Conservation (phyloP, 2,113 vertebrate species). For the Antennarius striatus region DNA sequence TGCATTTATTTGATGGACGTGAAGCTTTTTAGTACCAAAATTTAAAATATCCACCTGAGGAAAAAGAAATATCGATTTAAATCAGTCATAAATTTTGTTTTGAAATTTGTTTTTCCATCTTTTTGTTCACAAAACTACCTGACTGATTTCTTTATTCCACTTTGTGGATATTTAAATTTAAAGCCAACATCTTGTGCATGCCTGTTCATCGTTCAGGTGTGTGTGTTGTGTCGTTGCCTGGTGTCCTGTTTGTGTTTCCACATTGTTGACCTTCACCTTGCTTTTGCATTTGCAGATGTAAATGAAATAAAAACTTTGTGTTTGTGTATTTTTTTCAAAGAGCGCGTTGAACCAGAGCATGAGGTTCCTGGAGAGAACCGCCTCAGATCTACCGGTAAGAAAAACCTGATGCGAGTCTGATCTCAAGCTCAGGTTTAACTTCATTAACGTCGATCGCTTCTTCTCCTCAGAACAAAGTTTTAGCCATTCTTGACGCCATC, state of each 20-base stretch:
- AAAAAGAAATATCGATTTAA: background rate
- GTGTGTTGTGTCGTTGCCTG: background rate
- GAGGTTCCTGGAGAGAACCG: slow-evolving; percentile 81
- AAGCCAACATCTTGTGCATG: slow-evolving; percentile 53
- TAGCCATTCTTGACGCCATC: slow-evolving; percentile 76
- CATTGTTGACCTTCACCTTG: too few species aligned
- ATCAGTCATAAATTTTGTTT: too few species aligned
- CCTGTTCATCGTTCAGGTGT: slow-evolving; percentile 4
- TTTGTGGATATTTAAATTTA: slow-evolving; percentile 53
- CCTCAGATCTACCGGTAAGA: slow-evolving; percentile 84
- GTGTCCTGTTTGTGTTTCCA: slow-evolving; percentile 18
- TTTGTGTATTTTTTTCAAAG: slow-evolving; percentile 58
- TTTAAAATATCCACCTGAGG: slow-evolving; percentile 39
- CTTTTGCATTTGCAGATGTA: too few species aligned
- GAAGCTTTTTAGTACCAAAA: slow-evolving; percentile 50
- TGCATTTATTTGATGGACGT: slow-evolving; percentile 10
- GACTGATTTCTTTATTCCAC: slow-evolving; percentile 1
- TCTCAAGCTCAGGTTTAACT: background rate
- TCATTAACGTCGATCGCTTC: background rate
- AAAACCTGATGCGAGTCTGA: background rate
- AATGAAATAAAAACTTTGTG: background rate
- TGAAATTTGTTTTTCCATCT: too few species aligned
- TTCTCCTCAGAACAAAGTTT: slow-evolving; percentile 81
- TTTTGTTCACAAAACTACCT: background rate
- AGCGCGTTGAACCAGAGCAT: slow-evolving; percentile 84